Conservation (phyloP, 2,113 vertebrate species). For the Alaudala cheleensis region DNA sequence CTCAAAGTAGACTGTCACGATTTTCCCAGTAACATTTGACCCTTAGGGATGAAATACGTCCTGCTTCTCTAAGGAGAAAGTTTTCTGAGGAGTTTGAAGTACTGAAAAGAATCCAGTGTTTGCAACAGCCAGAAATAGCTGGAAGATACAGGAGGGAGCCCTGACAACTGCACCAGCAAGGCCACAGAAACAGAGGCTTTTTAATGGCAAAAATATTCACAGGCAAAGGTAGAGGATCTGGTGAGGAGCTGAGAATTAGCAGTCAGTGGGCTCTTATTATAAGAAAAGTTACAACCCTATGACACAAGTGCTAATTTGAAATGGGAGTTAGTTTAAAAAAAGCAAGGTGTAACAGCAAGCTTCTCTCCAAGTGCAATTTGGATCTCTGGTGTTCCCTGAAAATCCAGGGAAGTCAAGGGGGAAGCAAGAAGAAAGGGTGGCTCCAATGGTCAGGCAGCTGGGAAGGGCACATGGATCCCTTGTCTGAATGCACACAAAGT, state of each 20-base stretch:
- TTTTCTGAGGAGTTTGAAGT: not conserved
- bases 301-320: not conserved
- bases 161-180: not conserved
- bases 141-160: not conserved
- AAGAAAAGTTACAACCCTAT: not conserved
- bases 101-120: not conserved
- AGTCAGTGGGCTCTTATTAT: not conserved
- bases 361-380: not conserved
- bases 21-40: conserved; percentile 15
- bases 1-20: conserved; percentile 2
- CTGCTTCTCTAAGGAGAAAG: not conserved
- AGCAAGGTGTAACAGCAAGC: not conserved
- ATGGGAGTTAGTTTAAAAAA: not conserved
- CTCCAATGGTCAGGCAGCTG: not conserved
- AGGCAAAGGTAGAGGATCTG: not conserved
- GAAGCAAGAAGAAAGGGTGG: not conserved
- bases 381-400: not conserved
- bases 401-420: not conserved
- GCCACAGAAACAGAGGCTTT: not conserved
- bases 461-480: rapidly evolving
- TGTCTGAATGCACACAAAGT: not conserved
- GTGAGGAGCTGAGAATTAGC: not conserved
- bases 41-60: not conserved
- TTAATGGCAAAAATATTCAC: not conserved
- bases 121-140: not conserved